Conservation (phyloP, 1,140 invertebrate genomes). For the Drosophila saltans region DNA sequence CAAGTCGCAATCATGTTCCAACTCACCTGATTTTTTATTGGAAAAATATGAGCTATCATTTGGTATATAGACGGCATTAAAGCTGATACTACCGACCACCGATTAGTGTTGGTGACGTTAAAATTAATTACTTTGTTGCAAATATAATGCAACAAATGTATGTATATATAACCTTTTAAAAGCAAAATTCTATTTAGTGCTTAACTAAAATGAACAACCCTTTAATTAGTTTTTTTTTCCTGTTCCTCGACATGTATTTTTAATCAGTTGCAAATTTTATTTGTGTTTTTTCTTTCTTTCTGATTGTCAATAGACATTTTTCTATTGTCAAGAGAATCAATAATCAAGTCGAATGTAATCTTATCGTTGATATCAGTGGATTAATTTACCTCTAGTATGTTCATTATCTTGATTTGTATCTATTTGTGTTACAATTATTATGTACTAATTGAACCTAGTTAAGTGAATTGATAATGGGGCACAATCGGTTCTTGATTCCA, state of each 20-base stretch:
- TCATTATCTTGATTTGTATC: neutral
- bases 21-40: conserved; percentile 1
- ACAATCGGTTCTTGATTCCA: neutral
- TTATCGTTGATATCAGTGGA: conserved; percentile 4
- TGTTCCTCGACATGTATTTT: neutral
- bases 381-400: neutral
- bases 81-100: no score
- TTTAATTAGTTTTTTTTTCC: no score
- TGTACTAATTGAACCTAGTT: conserved; percentile 3
- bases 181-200: no score
- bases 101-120: no score
- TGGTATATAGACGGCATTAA: no score
- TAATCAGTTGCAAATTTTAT: neutral
- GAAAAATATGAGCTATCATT: neutral
- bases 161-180: no score
- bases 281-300: no score
- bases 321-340: neutral
- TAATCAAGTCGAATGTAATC: neutral
- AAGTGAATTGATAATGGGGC: neutral
- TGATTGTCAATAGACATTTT: no score
- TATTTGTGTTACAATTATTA: conserved; percentile 6
- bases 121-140: no score
- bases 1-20: no score
- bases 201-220: no score
- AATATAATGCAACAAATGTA: no score